Percentiles rank a stretch among this genome's conserved stretches.
phyloP scores from a whole-genome alignment of 2,797 vertebrate species.

The Onychomys arenicola region DNA sequence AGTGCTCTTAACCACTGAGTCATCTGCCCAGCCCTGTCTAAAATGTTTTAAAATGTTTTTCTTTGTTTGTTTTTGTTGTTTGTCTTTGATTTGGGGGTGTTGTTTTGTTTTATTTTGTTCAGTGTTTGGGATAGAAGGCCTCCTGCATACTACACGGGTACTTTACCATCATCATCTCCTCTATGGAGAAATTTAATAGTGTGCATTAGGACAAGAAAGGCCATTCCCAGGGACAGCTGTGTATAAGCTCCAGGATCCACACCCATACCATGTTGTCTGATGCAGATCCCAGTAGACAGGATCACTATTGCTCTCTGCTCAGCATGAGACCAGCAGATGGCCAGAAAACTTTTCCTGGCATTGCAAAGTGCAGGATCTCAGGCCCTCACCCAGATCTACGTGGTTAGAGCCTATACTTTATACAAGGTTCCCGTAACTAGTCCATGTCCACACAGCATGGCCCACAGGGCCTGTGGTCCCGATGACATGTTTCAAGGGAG shows the following conservation, averaged over 20 bases:
- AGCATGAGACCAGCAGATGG: rapidly evolving
- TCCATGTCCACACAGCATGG: background rate
- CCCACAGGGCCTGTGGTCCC: background rate
- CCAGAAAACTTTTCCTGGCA: background rate
- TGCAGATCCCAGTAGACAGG: background rate
- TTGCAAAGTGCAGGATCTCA: background rate
- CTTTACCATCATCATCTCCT: background rate
- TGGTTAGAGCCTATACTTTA: background rate
- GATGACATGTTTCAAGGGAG: background rate
- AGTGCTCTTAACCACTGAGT: background rate
- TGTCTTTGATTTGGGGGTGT: background rate
- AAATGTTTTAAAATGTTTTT: background rate
- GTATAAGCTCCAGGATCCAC: background rate
- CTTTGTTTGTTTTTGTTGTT: background rate
- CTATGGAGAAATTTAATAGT: background rate
- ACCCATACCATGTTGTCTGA: too few relatives aligned
- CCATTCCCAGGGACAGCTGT: background rate
- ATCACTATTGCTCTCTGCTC: rapidly evolving
- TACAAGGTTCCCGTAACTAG: background rate
- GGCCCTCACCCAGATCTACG: background rate
- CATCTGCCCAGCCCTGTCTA: background rate
- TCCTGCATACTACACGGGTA: too few relatives aligned
- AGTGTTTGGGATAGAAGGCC: background rate
- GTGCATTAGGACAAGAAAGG: background rate
- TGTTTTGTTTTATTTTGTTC: background rate